These are phyloP conservation scores for Mesorhabditis spiculigera DNA, from an alignment of 2,888 invertebrate species.

Conservation along the genomic window DNA sequence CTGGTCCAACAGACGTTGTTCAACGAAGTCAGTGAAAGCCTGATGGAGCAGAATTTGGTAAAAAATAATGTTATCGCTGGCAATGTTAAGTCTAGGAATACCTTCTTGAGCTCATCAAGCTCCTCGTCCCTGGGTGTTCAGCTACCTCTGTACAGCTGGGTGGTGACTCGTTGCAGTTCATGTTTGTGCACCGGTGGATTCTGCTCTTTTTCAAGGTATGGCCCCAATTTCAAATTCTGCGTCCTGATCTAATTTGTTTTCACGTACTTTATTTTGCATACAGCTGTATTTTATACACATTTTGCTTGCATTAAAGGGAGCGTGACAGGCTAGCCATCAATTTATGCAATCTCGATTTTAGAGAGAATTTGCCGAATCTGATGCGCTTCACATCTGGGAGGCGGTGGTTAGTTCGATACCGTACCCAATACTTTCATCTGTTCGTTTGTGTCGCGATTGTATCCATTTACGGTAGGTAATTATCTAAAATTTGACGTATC, in stretches of 20 bases:
- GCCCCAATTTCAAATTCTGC: too few relatives aligned
- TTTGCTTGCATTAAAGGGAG: too few relatives aligned
- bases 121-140: conserved; percentile 87
- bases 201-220: conserved; percentile 75
- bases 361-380: conserved; percentile 50
- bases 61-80: conserved; percentile 21
- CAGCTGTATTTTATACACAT: not conserved
- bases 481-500: too few relatives aligned
- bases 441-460: conserved; percentile 89
- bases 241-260: too few relatives aligned
- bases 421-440: conserved; percentile 91
- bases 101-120: conserved; percentile 78
- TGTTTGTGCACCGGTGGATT: conserved; percentile 93
- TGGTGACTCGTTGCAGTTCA: conserved; percentile 75
- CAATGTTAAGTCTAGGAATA: conserved; percentile 66
- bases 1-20: conserved; percentile 74
- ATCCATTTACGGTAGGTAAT: conserved; percentile 71
- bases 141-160: conserved; percentile 72
- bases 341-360: not conserved
- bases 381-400: conserved; percentile 56
- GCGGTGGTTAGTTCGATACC: conserved; percentile 94
- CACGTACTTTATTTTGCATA: too few relatives aligned
- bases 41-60: conserved; percentile 83
- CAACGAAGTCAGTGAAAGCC: conserved; percentile 77
- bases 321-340: too few relatives aligned